Evolutionary conservation across 2,113 vertebrate species (phyloP).

Genomic region (Piprites chloris): DNA sequence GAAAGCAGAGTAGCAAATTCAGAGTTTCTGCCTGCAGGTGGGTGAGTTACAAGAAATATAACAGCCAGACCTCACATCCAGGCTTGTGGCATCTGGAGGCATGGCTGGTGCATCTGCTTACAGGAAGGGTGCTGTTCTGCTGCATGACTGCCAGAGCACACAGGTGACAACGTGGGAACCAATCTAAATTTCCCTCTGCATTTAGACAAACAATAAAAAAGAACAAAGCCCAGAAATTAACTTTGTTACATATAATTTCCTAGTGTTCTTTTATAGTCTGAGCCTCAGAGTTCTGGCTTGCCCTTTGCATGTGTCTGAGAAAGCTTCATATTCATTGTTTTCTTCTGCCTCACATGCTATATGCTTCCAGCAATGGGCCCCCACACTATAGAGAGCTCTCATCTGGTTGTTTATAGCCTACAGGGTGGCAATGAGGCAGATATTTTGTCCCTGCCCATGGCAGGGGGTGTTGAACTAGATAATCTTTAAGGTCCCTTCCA

Average conservation of each 20-base stretch:
- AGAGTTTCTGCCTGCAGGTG: neutral
- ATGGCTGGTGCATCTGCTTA: neutral
- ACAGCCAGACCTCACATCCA: neutral
- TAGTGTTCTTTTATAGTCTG: neutral
- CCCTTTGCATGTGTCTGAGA: neutral
- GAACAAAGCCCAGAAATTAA: neutral
- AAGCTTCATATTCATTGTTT: neutral
- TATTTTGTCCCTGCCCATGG: neutral
- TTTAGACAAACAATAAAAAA: neutral
- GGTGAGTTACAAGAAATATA: fast-evolving
- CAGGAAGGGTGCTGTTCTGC: neutral
- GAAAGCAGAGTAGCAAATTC: neutral
- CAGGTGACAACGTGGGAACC: neutral
- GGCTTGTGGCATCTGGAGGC: neutral
- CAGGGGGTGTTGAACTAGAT: neutral
- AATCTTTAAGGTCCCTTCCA: neutral
- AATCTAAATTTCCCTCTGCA: neutral
- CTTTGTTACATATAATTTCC: neutral
- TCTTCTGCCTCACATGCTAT: neutral
- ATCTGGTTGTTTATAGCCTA: neutral
- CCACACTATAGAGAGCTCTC: neutral
- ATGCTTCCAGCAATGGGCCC: neutral
- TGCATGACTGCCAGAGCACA: neutral
- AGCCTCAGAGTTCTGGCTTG: neutral
- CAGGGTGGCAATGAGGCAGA: neutral